Conservation (phyloP, 2,113 vertebrate genomes). For the Aix galericulata region DNA sequence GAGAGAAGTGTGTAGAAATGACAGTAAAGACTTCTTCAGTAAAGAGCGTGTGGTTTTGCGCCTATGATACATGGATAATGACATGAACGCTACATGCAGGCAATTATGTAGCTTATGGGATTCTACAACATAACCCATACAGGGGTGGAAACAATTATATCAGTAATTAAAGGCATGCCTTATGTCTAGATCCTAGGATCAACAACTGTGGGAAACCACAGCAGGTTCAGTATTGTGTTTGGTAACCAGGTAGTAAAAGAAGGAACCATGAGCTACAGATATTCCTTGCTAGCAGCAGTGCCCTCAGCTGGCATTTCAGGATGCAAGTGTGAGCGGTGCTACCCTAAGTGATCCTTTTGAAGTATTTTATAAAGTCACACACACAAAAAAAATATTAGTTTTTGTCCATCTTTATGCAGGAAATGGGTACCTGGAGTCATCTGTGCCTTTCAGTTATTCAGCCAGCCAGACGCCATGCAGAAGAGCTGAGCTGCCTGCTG, state of each 20-base stretch:
- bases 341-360: not conserved
- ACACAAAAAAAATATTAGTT: not conserved
- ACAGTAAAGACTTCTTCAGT: not conserved
- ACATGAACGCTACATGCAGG: not conserved
- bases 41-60: not conserved
- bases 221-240: not conserved
- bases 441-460: not conserved
- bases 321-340: not conserved
- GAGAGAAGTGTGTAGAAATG: not conserved
- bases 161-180: conserved; percentile 28
- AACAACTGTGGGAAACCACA: conserved; percentile 36
- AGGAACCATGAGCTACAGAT: not conserved
- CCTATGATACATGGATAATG: conserved; percentile 7
- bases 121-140: not conserved
- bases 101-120: conserved; percentile 10
- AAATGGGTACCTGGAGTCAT: not conserved
- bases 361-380: not conserved
- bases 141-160: not conserved
- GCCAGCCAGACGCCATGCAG: not conserved
- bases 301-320: not conserved
- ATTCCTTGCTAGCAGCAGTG: not conserved
- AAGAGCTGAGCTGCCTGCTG: not conserved
- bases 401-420: not conserved
- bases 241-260: not conserved
- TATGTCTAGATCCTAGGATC: not conserved